Base-by-base conservation (phyloP, 2,113 vertebrate genomes). In the Poeciliopsis prolifica region DNA sequence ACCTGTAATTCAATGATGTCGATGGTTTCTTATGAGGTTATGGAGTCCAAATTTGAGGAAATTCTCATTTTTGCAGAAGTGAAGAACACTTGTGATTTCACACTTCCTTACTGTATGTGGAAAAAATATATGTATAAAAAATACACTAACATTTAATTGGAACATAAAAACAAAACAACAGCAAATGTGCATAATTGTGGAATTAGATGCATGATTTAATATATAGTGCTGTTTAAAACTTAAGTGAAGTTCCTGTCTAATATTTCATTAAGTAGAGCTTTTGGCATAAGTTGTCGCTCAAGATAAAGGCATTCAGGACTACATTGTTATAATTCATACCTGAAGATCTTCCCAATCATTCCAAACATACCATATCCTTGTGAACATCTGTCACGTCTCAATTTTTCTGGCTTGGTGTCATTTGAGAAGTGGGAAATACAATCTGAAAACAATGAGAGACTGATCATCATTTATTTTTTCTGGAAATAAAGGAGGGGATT, bases 291-390 rank as follows among this genome's bases (percentile, higher is more conserved):
- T 40, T 54, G 30, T 33, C 73, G 63, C 5, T 28, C 13, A 26
- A 75, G 54, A 35, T 35, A 19, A 70, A 61, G 26, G 69, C 31
- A 30, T 26, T n/a, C 68, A 70, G 48, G 42, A 24, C 24, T 35
- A 61, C 37, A 22, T 70, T 54, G 65, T 82, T 65, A 62, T 82
- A 80, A 87, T 62, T 90, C 80, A 86, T 0, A n/a, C 30, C 68
- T 26, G 9, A 61, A 40, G 63, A 78, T 62, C 69, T 54, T 71
- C 48, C 17, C 62, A 28, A 54, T 69, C 66, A 75, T 77, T 40
- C 64, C 22, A 24, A 51, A 19, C 75, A 72, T 82, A 74, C 40
- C 71, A 26, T 17, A 17, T 40, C 1, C 1, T 29, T 42, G n/a
- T 5, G 66, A n/a, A 30, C n/a, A 60, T 51, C 30, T 31, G 12